These are phyloP conservation scores for Callopanchax toddi DNA, from an alignment of 2,113 vertebrate species.

Conservation along the genomic window DNA sequence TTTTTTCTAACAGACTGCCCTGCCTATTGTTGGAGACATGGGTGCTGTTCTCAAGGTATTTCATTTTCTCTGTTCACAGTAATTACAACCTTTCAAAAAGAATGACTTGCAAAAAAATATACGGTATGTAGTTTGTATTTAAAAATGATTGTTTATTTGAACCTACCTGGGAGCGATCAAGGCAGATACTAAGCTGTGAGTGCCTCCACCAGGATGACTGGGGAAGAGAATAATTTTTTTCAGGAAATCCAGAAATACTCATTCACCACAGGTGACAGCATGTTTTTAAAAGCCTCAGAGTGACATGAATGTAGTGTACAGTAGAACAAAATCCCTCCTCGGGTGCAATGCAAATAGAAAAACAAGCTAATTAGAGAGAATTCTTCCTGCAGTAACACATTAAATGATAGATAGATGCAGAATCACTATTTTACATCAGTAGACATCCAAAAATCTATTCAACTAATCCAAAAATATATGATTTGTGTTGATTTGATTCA, in stretches of 20 bases:
- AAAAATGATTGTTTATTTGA: slow-evolving; percentile 21
- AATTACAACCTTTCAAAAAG: slow-evolving; percentile 25
- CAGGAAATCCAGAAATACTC: not conserved
- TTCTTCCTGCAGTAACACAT: not conserved
- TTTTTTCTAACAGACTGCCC: slow-evolving; percentile 83
- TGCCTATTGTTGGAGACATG: slow-evolving; percentile 94
- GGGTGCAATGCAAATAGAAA: not conserved
- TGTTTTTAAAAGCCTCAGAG: slow-evolving; percentile 7
- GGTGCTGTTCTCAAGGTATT: slow-evolving; percentile 91
- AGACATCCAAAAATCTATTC: too few relatives aligned
- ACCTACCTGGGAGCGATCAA: not conserved
- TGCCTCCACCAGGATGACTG: slow-evolving; percentile 53
- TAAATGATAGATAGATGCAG: too few relatives aligned
- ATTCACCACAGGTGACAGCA: slow-evolving; percentile 15
- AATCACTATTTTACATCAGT: too few relatives aligned
- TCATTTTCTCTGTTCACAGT: slow-evolving; percentile 14
- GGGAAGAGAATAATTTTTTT: slow-evolving; percentile 17
- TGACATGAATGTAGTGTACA: not conserved
- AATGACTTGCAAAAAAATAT: not conserved
- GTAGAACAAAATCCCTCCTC: not conserved
- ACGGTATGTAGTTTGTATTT: not conserved
- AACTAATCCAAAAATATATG: too few relatives aligned
- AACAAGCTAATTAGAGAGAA: slow-evolving; percentile 1
- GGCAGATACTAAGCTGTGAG: slow-evolving; percentile 33
- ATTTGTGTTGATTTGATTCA: too few relatives aligned